Evolutionary conservation across 2,888 invertebrate species (phyloP).

Genomic region (Notodonta ziczac): DNA sequence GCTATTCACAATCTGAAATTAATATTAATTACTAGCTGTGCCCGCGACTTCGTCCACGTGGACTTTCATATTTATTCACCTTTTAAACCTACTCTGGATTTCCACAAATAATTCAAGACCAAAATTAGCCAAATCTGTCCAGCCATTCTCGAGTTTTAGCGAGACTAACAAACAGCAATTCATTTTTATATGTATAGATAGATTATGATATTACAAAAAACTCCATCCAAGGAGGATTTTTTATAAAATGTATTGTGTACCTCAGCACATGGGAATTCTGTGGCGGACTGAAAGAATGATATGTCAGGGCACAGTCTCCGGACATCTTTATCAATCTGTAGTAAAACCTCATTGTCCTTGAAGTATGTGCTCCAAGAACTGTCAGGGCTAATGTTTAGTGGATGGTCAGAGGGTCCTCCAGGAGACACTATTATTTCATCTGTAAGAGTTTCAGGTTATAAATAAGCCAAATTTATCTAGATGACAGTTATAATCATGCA

Average conservation of each 20-base stretch:
- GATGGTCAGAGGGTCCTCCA: slow-evolving; percentile 92
- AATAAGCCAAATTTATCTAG: too few relatives aligned
- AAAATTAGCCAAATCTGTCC: too few relatives aligned
- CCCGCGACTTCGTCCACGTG: too few relatives aligned
- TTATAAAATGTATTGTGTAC: slow-evolving; percentile 52
- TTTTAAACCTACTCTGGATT: too few relatives aligned
- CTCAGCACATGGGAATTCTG: slow-evolving; percentile 94
- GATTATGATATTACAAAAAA: not conserved
- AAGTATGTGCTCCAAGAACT: slow-evolving; percentile 98
- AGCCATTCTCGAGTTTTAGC: too few relatives aligned
- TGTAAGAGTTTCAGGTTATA: slow-evolving; percentile 48
- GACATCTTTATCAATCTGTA: slow-evolving; percentile 99
- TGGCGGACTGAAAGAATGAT: slow-evolving; percentile 97
- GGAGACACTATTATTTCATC: slow-evolving; percentile 96
- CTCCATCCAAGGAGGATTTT: too few relatives aligned
- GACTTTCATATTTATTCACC: too few relatives aligned
- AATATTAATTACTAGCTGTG: too few relatives aligned
- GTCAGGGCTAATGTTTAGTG: slow-evolving; percentile 96
- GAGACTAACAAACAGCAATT: too few relatives aligned
- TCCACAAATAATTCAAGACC: too few relatives aligned
- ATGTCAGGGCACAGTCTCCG: slow-evolving; percentile 97
- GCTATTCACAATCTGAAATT: slow-evolving; percentile 87
- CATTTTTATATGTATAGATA: too few relatives aligned
- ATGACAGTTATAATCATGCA: too few relatives aligned
- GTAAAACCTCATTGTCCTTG: slow-evolving; percentile 97